Base-by-base conservation (phyloP, 2,113 vertebrate genomes). In the Nicator chloris region DNA sequence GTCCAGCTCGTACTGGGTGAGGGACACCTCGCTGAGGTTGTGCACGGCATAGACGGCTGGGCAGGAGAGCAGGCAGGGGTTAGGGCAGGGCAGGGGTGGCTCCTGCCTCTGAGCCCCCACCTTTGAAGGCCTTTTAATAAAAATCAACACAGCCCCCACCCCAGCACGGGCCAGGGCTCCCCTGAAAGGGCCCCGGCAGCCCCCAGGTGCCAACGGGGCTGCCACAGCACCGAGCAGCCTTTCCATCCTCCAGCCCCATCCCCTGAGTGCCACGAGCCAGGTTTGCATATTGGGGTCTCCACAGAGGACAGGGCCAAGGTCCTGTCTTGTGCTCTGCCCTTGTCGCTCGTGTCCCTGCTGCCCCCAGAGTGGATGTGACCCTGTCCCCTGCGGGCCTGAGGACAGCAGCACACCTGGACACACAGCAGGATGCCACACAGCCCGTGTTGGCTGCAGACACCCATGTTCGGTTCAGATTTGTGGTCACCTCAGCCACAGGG, bases 1-100 rank as follows among this genome's bases (percentile, higher is more conserved):
- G 98, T 99, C 98, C 96, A 99, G 96, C 95, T 99, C 98, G 30
- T 99, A 99, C 96, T 99, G 99, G 37, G 97, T 98, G 97, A 99
- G 98, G 71, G 98, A 95, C 13, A 99, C 98, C 57, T 99, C 98
- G 72, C 98, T 99, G 97, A 99, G 98, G 97, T 99, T 99, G 91
- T 98, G 97, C 88, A 98, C 89, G 85, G 98, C 97, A 96, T 99
- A 99, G 45, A 96, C 96, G 9, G 99, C 99, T 99, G 94, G 84
- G 76, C 35, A 69, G 93, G 77, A 96, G 66, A 96, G 86, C 82
- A 56, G 65, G 44, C 8, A 20, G 27, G 24, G 4, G 61, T 95
- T 65, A 95, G 76, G 0, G 45, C 45, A 47, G 40, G 8, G 60
- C 63, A 44, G 0, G 1, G 31, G 21, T 5, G 47, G 57, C 5